These are phyloP conservation scores for Drepana falcataria DNA, from an alignment of 2,888 invertebrate species.

Conservation along the genomic window DNA sequence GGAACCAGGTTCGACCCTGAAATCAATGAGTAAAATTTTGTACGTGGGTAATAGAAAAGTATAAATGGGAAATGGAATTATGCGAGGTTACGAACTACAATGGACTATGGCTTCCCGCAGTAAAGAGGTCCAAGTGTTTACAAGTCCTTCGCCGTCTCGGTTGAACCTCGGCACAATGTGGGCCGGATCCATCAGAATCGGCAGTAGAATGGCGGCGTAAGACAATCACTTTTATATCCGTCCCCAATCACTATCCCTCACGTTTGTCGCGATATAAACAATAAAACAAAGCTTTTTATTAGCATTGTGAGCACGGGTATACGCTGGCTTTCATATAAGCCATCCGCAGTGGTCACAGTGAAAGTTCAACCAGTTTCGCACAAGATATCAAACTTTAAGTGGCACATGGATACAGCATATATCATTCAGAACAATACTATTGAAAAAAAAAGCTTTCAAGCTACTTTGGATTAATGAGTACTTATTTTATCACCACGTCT, in stretches of 20 bases:
- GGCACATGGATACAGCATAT: background rate
- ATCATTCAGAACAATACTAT: background rate
- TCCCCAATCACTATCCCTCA: conserved; percentile 28
- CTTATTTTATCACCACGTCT: no score
- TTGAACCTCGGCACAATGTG: background rate
- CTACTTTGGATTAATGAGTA: no score
- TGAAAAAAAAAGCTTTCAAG: no score
- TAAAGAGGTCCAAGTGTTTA: conserved; percentile 1
- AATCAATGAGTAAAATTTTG: background rate
- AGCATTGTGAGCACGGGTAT: conserved; percentile 33
- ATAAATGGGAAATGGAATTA: background rate
- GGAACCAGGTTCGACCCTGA: no score
- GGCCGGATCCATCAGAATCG: background rate
- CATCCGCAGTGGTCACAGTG: conserved; percentile 10
- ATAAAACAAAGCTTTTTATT: conserved; percentile 25
- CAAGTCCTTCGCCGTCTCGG: conserved; percentile 24
- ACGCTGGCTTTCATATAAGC: conserved; percentile 20
- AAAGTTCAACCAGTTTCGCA: conserved; percentile 15
- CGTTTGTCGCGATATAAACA: conserved; percentile 31
- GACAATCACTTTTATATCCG: conserved; percentile 36
- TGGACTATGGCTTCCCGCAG: conserved; percentile 1
- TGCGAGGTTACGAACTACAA: background rate
- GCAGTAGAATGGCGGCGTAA: conserved; percentile 6
- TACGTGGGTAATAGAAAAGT: background rate
- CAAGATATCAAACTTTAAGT: conserved; percentile 11